Base-by-base conservation (phyloP, 2,797 vertebrate species). In the Acanthiza pusilla region DNA sequence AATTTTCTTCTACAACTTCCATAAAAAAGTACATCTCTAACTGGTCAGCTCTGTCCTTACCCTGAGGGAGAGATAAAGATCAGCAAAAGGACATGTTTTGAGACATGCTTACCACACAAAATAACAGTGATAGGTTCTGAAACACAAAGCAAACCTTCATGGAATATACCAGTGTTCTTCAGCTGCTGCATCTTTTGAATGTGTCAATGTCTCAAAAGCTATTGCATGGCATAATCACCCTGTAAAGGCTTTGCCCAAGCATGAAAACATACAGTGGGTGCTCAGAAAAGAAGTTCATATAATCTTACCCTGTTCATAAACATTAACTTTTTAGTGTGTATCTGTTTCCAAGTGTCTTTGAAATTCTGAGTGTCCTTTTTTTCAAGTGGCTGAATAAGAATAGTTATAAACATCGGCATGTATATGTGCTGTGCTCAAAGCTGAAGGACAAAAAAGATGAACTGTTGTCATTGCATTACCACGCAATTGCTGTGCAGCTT, bases 401-500 rank as follows among this genome's bases (percentile, higher is more conserved):
- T 25, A 81, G 29, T n/a, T 73, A 38, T 18, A 76, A 77, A 86
- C 34, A 87, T 67, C 15, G 42, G 26, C 30, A 79, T 36, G 40
- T 81, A n/a, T 73, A 70, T 2, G 11, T 42, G 34, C 38, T 91
- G 45, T 79, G 22, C 43, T n/a, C 60, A 73, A 63, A 87, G 84
- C 48, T 95, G 94, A 95, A 95, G 93, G 96, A 90, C 92, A 74
- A 93, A 95, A 94, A 82, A 38, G 60, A 95, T 92, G 57, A 34
- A 58, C 58, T 78, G 51, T 72, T 94, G 88, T 90, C 95, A 90
- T 38, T 90, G 77, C 66, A 63, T 82, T 91, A 78, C 55, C 48
- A 55, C 53, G 76, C 80, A 91, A 78, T 80, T 90, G 58, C 88
- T 76, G 79, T 85, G 62, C 66, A 93, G 67, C 40, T 94, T 94